These are phyloP conservation scores for Aegotheles bennettii DNA, from an alignment of 2,113 vertebrate species.

Conservation along the genomic window DNA sequence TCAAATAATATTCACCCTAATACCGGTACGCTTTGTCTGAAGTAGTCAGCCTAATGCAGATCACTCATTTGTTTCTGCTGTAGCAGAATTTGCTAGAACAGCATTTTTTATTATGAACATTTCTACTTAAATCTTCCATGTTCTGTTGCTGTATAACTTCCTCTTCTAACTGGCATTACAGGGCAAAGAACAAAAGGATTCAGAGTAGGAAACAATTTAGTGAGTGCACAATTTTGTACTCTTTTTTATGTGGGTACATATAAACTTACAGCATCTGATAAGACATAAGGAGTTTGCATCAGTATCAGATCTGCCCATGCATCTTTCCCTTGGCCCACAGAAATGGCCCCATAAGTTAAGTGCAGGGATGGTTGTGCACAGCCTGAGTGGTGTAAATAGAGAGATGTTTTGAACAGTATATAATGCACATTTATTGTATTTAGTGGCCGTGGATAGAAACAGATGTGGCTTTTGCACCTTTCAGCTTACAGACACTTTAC, in stretches of 20 bases:
- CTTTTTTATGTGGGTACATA: neutral
- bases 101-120: neutral
- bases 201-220: neutral
- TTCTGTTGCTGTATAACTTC: neutral
- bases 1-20: neutral
- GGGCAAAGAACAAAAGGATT: neutral
- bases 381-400: neutral
- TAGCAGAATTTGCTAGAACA: neutral
- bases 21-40: neutral
- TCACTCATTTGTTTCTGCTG: neutral
- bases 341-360: neutral
- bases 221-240: neutral
- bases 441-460: neutral
- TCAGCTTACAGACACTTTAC: neutral
- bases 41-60: neutral
- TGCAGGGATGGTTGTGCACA: neutral
- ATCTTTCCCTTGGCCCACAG: neutral
- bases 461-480: neutral
- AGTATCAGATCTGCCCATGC: neutral
- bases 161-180: neutral
- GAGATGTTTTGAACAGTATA: neutral
- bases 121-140: constrained; percentile 6
- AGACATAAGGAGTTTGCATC: neutral
- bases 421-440: neutral
- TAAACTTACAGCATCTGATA: neutral